Conservation (phyloP, 1,140 invertebrate genomes). For the Bombus ignitus region DNA sequence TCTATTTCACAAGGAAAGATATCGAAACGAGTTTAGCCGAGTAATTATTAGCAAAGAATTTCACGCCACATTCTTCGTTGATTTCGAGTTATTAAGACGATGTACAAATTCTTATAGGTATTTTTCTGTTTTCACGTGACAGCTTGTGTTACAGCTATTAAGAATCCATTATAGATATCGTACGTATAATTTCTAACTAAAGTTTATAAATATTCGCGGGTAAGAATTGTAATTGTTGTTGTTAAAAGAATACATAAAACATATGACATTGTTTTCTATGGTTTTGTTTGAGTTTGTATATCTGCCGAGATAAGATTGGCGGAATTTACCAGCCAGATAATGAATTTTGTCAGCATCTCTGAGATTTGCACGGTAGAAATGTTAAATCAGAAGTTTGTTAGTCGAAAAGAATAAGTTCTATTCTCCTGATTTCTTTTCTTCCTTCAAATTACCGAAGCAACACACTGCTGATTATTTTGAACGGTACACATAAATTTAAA, state of each 20-base stretch:
- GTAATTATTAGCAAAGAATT: not conserved
- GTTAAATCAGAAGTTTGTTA: too few relatives aligned
- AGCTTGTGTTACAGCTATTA: too few relatives aligned
- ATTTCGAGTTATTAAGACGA: not conserved
- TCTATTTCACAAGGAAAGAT: not conserved
- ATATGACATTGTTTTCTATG: not conserved
- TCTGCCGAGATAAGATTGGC: not conserved
- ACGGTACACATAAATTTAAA: too few relatives aligned
- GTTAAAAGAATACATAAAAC: not conserved
- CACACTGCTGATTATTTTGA: too few relatives aligned
- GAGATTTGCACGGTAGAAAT: not conserved
- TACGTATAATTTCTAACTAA: not conserved
- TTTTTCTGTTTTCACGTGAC: not conserved
- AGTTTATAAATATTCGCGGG: not conserved
- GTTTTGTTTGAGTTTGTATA: constrained; percentile 9
- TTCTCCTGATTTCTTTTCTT: too few relatives aligned
- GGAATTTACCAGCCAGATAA: not conserved
- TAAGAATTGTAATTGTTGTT: not conserved
- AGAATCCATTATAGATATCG: not conserved
- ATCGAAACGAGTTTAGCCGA: not conserved
- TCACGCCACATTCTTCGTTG: not conserved
- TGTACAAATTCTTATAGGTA: not conserved
- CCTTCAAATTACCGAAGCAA: too few relatives aligned
- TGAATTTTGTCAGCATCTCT: not conserved
- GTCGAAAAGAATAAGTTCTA: too few relatives aligned